Evolutionary conservation across 1,140 invertebrate species (phyloP).

Genomic region (Drosophila sp.): DNA sequence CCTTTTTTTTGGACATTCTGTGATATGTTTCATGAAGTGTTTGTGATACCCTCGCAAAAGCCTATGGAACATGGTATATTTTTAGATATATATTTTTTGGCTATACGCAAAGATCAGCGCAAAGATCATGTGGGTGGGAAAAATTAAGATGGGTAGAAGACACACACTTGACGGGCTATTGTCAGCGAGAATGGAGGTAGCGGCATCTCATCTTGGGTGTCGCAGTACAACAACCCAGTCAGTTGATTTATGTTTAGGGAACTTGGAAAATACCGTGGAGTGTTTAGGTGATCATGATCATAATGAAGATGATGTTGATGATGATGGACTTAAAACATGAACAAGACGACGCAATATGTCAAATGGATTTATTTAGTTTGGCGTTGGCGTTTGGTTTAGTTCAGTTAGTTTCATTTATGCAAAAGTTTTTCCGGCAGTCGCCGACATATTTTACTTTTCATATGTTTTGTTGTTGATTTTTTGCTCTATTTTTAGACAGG

Average conservation of each 20-base stretch:
- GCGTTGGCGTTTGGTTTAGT: slow-evolving; percentile 46
- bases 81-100: slow-evolving; percentile 10
- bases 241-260: slow-evolving; percentile 59
- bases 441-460: slow-evolving; percentile 18
- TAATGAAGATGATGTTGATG: neutral
- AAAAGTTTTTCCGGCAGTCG: slow-evolving; percentile 69
- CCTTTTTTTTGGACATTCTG: neutral
- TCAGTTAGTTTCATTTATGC: slow-evolving; percentile 36
- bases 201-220: neutral
- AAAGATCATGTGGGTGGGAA: slow-evolving; percentile 46
- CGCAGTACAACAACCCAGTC: slow-evolving; percentile 1
- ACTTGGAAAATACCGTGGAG: slow-evolving; percentile 54
- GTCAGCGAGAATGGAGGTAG: slow-evolving; percentile 47
- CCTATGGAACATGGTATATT: slow-evolving; percentile 15
- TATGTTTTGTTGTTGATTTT: neutral
- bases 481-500: slow-evolving; percentile 61
- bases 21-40: neutral
- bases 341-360: slow-evolving; percentile 62
- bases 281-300: slow-evolving; percentile 67
- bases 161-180: slow-evolving; percentile 71
- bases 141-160: slow-evolving; percentile 32
- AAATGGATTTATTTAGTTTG: slow-evolving; percentile 63
- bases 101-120: slow-evolving; percentile 19
- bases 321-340: slow-evolving; percentile 14
- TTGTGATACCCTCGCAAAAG: slow-evolving; percentile 9